These are phyloP conservation scores for Hirudo medicinalis DNA, from an alignment of 1,140 invertebrate genomes.

Conservation along the genomic window DNA sequence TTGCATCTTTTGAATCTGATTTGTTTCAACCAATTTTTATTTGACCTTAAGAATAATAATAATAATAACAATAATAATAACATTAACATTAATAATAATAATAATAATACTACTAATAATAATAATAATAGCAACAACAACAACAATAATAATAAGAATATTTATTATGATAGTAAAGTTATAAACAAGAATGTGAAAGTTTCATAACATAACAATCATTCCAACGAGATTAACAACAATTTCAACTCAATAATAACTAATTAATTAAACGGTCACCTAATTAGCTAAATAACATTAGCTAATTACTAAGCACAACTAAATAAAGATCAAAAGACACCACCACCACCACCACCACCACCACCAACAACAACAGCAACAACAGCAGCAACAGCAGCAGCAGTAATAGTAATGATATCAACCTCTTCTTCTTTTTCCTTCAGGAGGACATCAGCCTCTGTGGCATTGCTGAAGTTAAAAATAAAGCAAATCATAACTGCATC, in stretches of 20 bases:
- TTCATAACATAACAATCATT: too few relatives aligned
- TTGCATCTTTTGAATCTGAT: constrained; percentile 49
- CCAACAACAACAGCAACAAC: too few relatives aligned
- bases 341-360: too few relatives aligned
- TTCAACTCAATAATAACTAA: too few relatives aligned
- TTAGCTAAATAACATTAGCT: too few relatives aligned
- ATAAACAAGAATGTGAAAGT: too few relatives aligned
- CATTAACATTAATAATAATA: constrained; percentile 7
- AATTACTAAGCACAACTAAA: too few relatives aligned
- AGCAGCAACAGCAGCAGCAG: neutral
- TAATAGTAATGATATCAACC: constrained; percentile 43
- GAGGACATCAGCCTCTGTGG: constrained; percentile 69
- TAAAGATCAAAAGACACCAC: too few relatives aligned
- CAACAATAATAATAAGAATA: constrained; percentile 27
- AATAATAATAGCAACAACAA: neutral
- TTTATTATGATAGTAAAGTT: too few relatives aligned
- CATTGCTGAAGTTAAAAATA: constrained; percentile 64
- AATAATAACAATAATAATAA: neutral
- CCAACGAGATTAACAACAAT: too few relatives aligned
- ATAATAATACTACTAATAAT: neutral
- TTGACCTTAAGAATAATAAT: neutral
- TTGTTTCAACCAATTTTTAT: neutral
- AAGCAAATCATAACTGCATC: constrained; percentile 37
- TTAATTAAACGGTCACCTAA: too few relatives aligned
- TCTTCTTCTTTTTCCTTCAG: constrained; percentile 83